Conservation (phyloP, 2,797 vertebrate genomes). For the Synaphobranchus kaupii region DNA sequence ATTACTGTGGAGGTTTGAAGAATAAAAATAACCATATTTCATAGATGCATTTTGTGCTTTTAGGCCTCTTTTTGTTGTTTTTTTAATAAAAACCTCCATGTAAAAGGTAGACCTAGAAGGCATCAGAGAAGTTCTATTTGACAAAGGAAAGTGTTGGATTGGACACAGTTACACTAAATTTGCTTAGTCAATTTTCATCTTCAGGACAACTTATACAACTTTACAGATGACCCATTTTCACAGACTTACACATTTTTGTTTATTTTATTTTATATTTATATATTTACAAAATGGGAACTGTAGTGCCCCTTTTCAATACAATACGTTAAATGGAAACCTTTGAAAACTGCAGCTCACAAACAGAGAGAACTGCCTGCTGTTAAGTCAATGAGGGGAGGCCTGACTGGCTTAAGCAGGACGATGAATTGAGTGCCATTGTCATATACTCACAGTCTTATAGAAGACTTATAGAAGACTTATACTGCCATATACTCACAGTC, state of each 20-base stretch:
- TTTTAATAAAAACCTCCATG: too few relatives aligned
- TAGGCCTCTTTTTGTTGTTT: too few relatives aligned
- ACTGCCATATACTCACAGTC: conserved; percentile 75
- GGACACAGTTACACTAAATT: neutral
- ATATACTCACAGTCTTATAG: conserved; percentile 88
- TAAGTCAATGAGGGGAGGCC: neutral
- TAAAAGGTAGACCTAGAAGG: too few relatives aligned
- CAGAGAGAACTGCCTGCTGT: too few relatives aligned
- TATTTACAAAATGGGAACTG: neutral
- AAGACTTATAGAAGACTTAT: too few relatives aligned
- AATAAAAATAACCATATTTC: too few relatives aligned
- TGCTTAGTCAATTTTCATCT: neutral
- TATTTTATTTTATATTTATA: neutral
- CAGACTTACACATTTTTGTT: neutral
- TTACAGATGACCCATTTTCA: neutral
- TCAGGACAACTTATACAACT: neutral
- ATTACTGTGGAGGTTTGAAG: too few relatives aligned
- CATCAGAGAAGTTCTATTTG: too few relatives aligned
- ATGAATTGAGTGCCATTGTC: neutral
- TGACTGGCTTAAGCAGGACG: neutral
- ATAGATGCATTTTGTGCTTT: too few relatives aligned
- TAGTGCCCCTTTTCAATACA: neutral
- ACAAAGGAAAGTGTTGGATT: neutral
- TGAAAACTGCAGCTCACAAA: too few relatives aligned
- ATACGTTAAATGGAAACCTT: too few relatives aligned